Base-by-base conservation (phyloP, 2,113 vertebrate genomes). In the Chamaea fasciata region DNA sequence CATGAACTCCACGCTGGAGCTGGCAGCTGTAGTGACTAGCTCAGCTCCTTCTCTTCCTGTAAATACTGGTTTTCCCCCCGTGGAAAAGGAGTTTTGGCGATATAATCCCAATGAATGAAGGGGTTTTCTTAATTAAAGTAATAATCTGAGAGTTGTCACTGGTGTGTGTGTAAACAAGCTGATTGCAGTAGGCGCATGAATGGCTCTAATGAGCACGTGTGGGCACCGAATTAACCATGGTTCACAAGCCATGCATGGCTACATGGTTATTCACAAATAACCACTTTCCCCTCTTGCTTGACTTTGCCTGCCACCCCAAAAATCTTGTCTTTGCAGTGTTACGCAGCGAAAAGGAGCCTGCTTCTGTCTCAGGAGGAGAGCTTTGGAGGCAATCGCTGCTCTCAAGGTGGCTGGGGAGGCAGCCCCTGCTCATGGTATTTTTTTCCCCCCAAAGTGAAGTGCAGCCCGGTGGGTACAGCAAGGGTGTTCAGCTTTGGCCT, bases 201-300 rank as follows among this genome's bases (percentile, higher is more conserved):
- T 97, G 91, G 94, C 96, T 97, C 91, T 98, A 98, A 98, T 98
- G 97, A 98, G 97, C 96, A 97, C 8, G 65, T 97, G 96, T 95
- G 93, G 88, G 94, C 96, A 93, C 97, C 95, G 95, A 97, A 98
- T 98, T 98, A 98, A 94, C 96, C 95, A 96, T 97, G 97, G 97
- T 96, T 98, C 97, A 98, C 90, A 96, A 96, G 86, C 94, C 94
- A 93, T 96, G 94, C 97, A 86, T 96, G 86, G 88, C 90, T 96
- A 62, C 75, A 56, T 73, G 83, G 89, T 95, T 96, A 94, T 95
- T 96, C 93, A 88, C 82, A 97, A 98, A 97, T 94, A 96, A 95
- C 91, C 63, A 62, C 77, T 81, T 97, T 92, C 75, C 83, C 70
- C 84, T 94, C 59, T 71, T 94, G 89, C 67, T 88, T 26, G 7